Evolutionary conservation across 2,888 invertebrate genomes (phyloP).

Genomic region (Aleiodes testaceus): DNA sequence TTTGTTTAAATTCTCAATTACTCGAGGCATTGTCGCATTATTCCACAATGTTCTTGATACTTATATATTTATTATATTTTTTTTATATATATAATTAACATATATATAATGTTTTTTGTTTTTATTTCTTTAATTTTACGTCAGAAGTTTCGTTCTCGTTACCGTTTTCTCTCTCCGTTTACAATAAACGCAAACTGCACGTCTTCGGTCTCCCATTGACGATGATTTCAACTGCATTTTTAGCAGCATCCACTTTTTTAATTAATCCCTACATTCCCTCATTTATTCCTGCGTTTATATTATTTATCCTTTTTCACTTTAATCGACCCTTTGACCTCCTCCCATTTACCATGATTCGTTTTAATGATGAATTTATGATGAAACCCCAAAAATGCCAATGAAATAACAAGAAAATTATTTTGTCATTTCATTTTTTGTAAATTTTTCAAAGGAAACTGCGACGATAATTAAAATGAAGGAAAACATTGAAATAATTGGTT

Average conservation of each 20-base stretch:
- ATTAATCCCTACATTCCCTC: not conserved
- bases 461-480: constrained; percentile 24
- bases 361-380: not conserved
- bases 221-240: not conserved
- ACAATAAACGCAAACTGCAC: not conserved
- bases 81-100: constrained; percentile 39
- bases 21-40: not conserved
- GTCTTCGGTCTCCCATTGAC: not conserved
- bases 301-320: no score
- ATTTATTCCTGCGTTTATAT: not conserved
- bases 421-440: not conserved
- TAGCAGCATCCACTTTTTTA: constrained; percentile 10
- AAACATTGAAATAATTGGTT: not conserved
- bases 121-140: constrained; percentile 16
- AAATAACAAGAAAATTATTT: constrained; percentile 7
- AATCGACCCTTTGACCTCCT: not conserved
- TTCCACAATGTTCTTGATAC: constrained; percentile 30
- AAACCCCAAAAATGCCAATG: constrained; percentile 10
- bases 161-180: not conserved
- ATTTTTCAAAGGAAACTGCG: constrained; percentile 3
- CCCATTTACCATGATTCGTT: not conserved
- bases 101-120: constrained; percentile 34
- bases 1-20: constrained; percentile 9
- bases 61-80: constrained; percentile 32
- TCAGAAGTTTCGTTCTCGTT: constrained; percentile 22